phyloP scores from a whole-genome alignment of 1,140 invertebrate species.

The Ooceraea biroi region DNA sequence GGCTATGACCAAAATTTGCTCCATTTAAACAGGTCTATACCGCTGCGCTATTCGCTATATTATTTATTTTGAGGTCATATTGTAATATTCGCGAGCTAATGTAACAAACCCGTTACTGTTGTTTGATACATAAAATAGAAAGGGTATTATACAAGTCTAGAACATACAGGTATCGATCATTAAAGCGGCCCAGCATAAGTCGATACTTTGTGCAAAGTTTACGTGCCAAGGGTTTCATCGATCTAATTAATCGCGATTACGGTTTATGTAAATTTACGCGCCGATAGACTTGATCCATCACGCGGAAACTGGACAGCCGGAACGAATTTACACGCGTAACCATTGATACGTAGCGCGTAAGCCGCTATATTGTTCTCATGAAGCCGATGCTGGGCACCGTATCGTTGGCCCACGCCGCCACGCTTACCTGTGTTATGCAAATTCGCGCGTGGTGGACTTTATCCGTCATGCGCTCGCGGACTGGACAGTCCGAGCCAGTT shows the following conservation, averaged over 20 bases:
- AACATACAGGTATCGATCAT: neutral
- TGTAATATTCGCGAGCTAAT: slow-evolving; percentile 44
- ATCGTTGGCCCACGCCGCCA: slow-evolving; percentile 11
- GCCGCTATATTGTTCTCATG: slow-evolving; percentile 24
- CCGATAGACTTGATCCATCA: slow-evolving; percentile 16
- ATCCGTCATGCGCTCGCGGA: slow-evolving; percentile 6
- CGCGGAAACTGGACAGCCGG: neutral
- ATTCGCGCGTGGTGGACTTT: slow-evolving; percentile 35
- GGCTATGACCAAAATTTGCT: slow-evolving; percentile 29
- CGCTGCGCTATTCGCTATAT: neutral
- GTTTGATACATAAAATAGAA: neutral
- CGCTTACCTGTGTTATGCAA: slow-evolving; percentile 48
- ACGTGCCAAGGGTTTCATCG: neutral
- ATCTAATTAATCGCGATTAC: slow-evolving; percentile 9
- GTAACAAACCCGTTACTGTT: neutral
- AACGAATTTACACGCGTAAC: slow-evolving; percentile 19
- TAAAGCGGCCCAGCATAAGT: neutral
- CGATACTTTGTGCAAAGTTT: slow-evolving; percentile 11
- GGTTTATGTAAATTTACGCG: slow-evolving; percentile 15
- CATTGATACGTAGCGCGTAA: slow-evolving; percentile 43
- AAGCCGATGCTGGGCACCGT: slow-evolving; percentile 11
- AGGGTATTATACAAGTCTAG: neutral
- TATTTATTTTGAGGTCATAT: slow-evolving; percentile 47
- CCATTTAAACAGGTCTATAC: slow-evolving; percentile 14
- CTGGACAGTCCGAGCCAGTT: slow-evolving; percentile 37